Base-by-base conservation (phyloP, 2,113 vertebrate genomes). In the Scolopax mira region DNA sequence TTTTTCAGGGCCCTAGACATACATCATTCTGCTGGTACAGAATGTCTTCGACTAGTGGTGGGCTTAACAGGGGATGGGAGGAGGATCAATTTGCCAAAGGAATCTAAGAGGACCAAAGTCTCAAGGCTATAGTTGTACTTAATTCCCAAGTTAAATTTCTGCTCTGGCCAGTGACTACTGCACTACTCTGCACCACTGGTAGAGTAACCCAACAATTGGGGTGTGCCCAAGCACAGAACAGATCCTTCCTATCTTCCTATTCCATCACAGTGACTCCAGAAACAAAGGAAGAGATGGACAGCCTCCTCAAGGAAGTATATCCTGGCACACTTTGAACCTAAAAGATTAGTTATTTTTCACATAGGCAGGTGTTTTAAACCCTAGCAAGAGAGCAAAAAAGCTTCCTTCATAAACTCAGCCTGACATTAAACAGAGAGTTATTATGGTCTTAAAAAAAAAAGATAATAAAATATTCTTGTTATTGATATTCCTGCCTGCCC, bases 371-470 rank as follows among this genome's bases (percentile, higher is more conserved):
- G 18, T 79, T 87, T 61, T 73, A 91, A 88, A 61, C 39, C n/a
- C 19, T 39, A 65, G 67, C 24, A 88, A 48, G 14, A n/a, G 31
- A 85, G n/a, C 3, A 4, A 91, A 89, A 89, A 82, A 15, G 12
- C 7, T 61, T 91, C 48, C 27, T 81, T 91, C 57, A 69, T 41
- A 79, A 91, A 82, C 39, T 82, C 24, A 65, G 44, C 30, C 52
- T 88, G 78, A 85, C 42, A 58, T 49, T 85, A 88, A 89, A 91
- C 46, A 85, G 8, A 60, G 65, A 75, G 28, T 90, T 93, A 79
- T 37, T 49, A 60, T 6, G 10, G 25, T 62, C 49, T 77, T 66
- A 57, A 88, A 72, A 77, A 73, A 48, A 48, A 46, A 46, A 48
- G 12, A 48, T 23, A 19, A 64, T 72, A 3, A 51, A 79, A 72